Base-by-base conservation (phyloP, 2,888 invertebrate species). In the Cyclophora punctaria region DNA sequence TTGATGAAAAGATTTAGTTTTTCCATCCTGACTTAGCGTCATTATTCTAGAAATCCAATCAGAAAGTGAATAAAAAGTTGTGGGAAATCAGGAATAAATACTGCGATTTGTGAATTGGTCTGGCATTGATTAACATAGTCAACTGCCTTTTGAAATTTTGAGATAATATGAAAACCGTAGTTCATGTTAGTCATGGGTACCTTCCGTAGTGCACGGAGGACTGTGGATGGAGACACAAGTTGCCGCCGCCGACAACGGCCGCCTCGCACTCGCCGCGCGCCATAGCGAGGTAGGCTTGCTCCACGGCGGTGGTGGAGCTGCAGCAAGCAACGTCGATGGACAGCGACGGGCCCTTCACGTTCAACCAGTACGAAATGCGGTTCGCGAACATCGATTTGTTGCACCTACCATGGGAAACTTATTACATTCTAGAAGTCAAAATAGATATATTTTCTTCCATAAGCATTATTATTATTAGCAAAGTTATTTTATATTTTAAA, bases 1-100 rank as follows among this genome's bases (percentile, higher is more conserved):
- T 35, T 91, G 90, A 72, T 97, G 97, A 72, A 97, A 98, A 0
- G 94, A 93, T 66, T 94, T 95, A 66, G 96, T 97, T 56, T 90
- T 90, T 0, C 97, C 97, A 59, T 96, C 94, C 0, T 83, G 73
- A n/a, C 95, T 93, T 3, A 97, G 77, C 3, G 52, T 56, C 37
- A 66, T 57, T 4, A 59, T 50, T 53, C 76, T 77, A 44, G 20
- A 33, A 44, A 44, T 44, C 4, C 20, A 20, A 20, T 20, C 20
- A 20, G 20, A 20, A 20, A 20, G 20, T 20, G 20, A 20, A 20
- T 20, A 20, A 20, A 20, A 20, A 20, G 20, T 20, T 20, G 20
- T 20, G 20, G 20, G 20, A 20, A 1, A 20, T 20, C 20, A 20
- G 20, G 20, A 20, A 20, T 20, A 20, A 20, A 20, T 20, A 20